phyloP scores from a whole-genome alignment of 2,797 vertebrate genomes.

The Peromyscus aztecus region DNA sequence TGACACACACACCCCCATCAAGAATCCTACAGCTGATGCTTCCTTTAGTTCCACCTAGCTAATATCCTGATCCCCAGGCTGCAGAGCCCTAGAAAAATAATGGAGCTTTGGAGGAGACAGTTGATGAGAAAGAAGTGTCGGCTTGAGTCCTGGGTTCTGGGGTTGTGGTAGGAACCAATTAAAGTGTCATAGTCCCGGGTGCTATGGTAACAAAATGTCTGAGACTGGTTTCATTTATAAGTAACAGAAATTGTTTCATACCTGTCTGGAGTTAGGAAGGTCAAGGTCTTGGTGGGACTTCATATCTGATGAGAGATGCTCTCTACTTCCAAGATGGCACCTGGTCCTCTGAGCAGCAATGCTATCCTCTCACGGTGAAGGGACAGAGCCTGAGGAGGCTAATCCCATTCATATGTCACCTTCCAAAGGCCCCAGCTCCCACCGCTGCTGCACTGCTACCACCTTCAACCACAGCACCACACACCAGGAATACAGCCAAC shows the following conservation, averaged over 20 bases:
- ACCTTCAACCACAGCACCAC: too few species aligned
- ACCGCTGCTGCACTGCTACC: rapidly evolving
- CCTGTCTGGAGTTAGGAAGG: neutral
- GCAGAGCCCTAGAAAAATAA: neutral
- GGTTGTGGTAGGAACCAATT: neutral
- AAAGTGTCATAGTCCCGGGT: neutral
- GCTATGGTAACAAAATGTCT: neutral
- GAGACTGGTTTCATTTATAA: neutral
- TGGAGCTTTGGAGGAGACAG: too few species aligned
- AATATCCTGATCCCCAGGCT: rapidly evolving
- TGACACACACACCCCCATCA: too few species aligned
- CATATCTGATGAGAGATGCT: neutral
- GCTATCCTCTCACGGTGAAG: rapidly evolving
- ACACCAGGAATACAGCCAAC: rapidly evolving
- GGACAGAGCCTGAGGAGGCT: neutral
- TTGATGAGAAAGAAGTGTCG: rapidly evolving
- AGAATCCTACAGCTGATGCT: neutral
- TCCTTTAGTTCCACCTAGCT: neutral
- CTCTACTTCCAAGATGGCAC: neutral
- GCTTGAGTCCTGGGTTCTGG: neutral
- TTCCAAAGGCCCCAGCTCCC: neutral
- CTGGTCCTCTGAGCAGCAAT: too few species aligned
- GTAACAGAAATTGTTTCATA: neutral
- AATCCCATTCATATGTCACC: neutral
- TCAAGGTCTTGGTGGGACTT: neutral